phyloP scores from a whole-genome alignment of 2,113 vertebrate genomes.

The Percopsis transmontana region DNA sequence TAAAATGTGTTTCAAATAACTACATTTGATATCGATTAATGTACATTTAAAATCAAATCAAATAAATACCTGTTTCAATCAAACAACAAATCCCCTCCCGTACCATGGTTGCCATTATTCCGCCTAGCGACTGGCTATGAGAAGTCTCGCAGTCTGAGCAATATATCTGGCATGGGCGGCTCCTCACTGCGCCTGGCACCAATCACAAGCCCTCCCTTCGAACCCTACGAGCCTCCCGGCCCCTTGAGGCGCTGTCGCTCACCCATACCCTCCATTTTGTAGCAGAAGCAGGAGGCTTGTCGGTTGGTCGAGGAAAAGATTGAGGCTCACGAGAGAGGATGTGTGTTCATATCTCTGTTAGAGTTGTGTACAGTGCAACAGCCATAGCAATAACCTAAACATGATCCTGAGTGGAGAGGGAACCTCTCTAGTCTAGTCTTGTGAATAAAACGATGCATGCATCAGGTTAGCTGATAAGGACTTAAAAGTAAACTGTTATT shows the following conservation, averaged over 20 bases:
- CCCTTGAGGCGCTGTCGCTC: conserved; percentile 85
- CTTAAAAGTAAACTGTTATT: conserved; percentile 25
- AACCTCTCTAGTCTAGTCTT: conserved; percentile 44
- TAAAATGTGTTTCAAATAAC: too few species aligned
- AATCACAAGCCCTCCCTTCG: conserved; percentile 79
- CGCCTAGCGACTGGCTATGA: conserved; percentile 81
- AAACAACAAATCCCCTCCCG: too few species aligned
- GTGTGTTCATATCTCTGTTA: conserved; percentile 21
- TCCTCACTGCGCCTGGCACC: conserved; percentile 86
- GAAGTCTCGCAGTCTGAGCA: conserved; percentile 91
- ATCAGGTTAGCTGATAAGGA: conserved; percentile 48
- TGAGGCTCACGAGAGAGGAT: conserved; percentile 22
- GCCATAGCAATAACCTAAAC: conserved; percentile 72
- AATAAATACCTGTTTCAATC: too few species aligned
- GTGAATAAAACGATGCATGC: conserved; percentile 61
- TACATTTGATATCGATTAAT: too few species aligned
- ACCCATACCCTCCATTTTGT: conserved; percentile 91
- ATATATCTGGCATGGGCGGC: conserved; percentile 88
- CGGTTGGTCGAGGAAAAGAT: conserved; percentile 35
- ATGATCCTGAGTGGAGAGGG: conserved; percentile 58
- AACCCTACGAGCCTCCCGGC: conserved; percentile 83
- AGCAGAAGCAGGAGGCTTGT: conserved; percentile 58
- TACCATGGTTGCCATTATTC: conserved; percentile 13
- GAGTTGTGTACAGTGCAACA: conserved; percentile 40
- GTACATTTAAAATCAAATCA: too few species aligned